Evolutionary conservation across 2,888 invertebrate species (phyloP), one percentile per base, ranked within the genome.

Genomic region (Oxytorus armatus): DNA sequence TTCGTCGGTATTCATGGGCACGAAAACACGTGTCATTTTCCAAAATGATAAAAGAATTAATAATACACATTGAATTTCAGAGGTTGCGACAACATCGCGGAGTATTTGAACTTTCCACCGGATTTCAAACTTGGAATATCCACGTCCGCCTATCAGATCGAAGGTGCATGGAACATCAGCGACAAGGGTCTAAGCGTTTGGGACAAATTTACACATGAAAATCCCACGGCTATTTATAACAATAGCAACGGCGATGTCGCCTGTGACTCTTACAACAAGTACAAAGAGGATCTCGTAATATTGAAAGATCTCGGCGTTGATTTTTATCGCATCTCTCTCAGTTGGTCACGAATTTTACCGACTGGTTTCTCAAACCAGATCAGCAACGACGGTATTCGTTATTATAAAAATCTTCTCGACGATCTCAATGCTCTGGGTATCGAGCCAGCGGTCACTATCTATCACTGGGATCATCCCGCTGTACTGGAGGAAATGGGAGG

Each of bases 321-420:
- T 51, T 83, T 82, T 87, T 95, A 95, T 89, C 91, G 95, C 18
- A 94, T 95, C 86, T 95, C 95, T 0, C 89, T 95, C 18, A 94
- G 95, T 75, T 96, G 96, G 96, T 90, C 95, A 0, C 92, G 96
- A 85, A 93, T 96, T 23, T 88, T 96, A 47, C 95, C 96, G 0
- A 93, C 91, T 72, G 96, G 95, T 7, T 90, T 93, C 8, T 89
- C 92, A 80, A 93, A 93, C 90, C 91, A 86, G 75, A 90, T 95
- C 39, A 93, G 92, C 84, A 92, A 93, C 70, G 91, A 91, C 1
- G 96, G 95, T 2, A 91, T 96, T 36, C 88, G 92, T 49, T 95
- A 95, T 90, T 96, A 96, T 91, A 93, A 93, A 70, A 92, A 93
- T 55, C 88, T 96, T 21, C 92, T 96, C 11, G 91, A 94, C 61